Percentiles rank a stretch among this genome's conserved stretches.
phyloP scores from a whole-genome alignment of 2,888 invertebrate genomes.

The Caenorhabditis parvicauda region DNA sequence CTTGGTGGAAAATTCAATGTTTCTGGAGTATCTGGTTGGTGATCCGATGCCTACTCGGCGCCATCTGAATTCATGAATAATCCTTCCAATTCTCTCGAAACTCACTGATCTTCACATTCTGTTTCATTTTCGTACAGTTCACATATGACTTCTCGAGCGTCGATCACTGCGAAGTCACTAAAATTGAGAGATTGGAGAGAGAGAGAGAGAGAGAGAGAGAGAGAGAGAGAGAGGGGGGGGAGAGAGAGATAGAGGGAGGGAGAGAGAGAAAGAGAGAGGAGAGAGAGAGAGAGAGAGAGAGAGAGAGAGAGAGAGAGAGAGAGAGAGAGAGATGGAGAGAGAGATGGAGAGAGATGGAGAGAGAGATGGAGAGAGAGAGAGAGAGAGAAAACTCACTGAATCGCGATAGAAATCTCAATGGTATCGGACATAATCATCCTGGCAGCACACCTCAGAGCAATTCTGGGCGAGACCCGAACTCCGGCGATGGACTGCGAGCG shows the following conservation, averaged over 20 bases:
- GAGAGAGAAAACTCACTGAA: constrained; percentile 18
- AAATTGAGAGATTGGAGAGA: too few relatives aligned
- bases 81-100: not conserved
- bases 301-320: not conserved
- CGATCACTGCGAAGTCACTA: not conserved
- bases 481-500: constrained; percentile 31
- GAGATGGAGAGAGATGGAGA: too few relatives aligned
- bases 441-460: constrained; percentile 6
- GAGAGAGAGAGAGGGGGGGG: too few relatives aligned
- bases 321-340: too few relatives aligned
- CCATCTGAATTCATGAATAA: constrained; percentile 2
- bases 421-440: constrained; percentile 21
- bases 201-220: not conserved
- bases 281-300: constrained; percentile 1
- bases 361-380: too few relatives aligned
- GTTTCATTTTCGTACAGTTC: constrained; percentile 35
- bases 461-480: constrained; percentile 28
- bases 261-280: too few relatives aligned
- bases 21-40: constrained; percentile 22
- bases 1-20: constrained; percentile 33
- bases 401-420: constrained; percentile 23
- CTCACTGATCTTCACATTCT: constrained; percentile 27
- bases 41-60: constrained; percentile 19
- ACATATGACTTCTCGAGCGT: constrained; percentile 11
- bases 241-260: too few relatives aligned